These are phyloP conservation scores for Pedetes capensis DNA, from an alignment of 2,113 vertebrate genomes.

Conservation along the genomic window DNA sequence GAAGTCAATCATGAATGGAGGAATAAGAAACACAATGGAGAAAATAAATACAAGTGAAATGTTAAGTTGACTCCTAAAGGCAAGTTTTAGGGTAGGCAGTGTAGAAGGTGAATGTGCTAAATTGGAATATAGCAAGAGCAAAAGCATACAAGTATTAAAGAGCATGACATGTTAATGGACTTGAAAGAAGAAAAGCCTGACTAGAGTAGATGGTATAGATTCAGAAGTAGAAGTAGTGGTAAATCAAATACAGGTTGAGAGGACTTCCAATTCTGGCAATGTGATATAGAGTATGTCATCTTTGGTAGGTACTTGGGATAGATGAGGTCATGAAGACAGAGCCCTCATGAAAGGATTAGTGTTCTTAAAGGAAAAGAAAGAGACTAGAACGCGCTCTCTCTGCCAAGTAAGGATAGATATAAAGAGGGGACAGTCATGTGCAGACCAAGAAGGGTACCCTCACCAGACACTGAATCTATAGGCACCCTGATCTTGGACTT, in stretches of 20 bases:
- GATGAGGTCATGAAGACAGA: background rate
- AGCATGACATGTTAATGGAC: background rate
- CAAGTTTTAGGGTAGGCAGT: background rate
- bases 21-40: background rate
- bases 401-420: background rate
- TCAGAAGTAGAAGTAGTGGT: background rate
- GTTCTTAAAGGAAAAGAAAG: background rate
- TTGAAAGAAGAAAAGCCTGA: background rate
- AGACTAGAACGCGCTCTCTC: background rate
- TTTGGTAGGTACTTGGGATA: background rate
- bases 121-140: background rate
- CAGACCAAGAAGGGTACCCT: background rate
- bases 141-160: background rate
- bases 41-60: background rate
- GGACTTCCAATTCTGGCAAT: background rate
- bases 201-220: background rate
- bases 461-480: background rate
- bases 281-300: background rate
- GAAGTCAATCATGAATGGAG: background rate
- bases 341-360: background rate
- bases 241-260: background rate
- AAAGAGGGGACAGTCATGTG: background rate
- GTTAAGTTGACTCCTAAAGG: background rate
- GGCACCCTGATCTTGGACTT: background rate
- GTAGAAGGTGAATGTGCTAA: background rate